Base-by-base conservation (phyloP, 1,140 invertebrate species). In the Nasonia longicornis region DNA sequence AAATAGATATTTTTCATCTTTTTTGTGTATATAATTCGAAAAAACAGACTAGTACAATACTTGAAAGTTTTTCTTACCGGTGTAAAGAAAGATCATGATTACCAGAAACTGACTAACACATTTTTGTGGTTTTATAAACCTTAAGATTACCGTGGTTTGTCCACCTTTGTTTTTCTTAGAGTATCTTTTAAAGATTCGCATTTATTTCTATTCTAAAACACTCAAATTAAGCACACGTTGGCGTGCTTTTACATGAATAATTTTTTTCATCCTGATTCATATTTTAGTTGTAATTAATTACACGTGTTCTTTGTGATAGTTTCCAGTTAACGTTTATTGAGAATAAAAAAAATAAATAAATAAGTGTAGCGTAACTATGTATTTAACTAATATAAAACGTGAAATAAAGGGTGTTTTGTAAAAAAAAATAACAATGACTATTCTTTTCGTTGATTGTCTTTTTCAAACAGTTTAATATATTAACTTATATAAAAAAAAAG, bases 381-480 rank as follows among this genome's bases (percentile, higher is more conserved):
- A 66, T 63, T 58, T 58, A 58, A 20, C 52, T 58, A 58, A 20
- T 58, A 58, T 71, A 8, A 63, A 76, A 31, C 58, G 31, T 38
- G 45, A 72, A 79, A 79, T 75, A 70, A 81, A 58, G 22, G 79
- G 26, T 81, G 42, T 76, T 80, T 69, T 69, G 38, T 70, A 69
- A 81, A 81, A 76, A 26, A 35, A 70, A 69, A 38, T 35, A 48
- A 67, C 35, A 66, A 58, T 72, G 2, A 31, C n/a, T 8, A 79
- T 70, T 22, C 29, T 48, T 79, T 73, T 73, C 29, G 29, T 12
- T 67, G 29, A 80, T 64, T 26, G 12, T 75, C 12, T 80, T 75
- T 81, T 81, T 81, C 66, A 81, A 81, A 70, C 64, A 81, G 48
- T 76, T 69, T 75, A 75, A 69, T 81, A 76, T 76, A 81, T 76